A percentile compares a stretch with the other conserved stretches of the same genome.
Evolutionary conservation across 1,140 invertebrate genomes (phyloP).

Genomic region (Pollicipes pollicipes): DNA sequence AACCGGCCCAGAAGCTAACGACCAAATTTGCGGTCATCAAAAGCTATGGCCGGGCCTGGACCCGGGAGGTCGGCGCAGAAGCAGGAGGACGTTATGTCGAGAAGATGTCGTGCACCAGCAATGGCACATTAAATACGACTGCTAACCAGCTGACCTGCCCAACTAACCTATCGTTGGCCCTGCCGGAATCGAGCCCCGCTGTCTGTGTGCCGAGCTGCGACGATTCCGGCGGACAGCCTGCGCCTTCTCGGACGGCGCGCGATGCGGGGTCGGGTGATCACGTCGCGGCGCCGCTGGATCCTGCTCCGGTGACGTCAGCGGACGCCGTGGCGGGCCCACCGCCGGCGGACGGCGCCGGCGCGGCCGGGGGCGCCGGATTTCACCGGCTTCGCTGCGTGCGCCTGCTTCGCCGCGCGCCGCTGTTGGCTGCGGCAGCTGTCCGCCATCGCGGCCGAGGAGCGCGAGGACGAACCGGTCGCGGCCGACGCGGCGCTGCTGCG

Average conservation of each 20-base stretch:
- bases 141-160: too few species aligned
- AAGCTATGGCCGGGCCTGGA: not conserved
- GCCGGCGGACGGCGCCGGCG: too few species aligned
- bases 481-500: not conserved
- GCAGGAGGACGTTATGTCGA: too few species aligned
- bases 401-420: not conserved
- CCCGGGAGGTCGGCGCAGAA: not conserved
- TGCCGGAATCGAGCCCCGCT: not conserved
- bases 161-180: too few species aligned
- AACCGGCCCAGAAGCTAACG: not conserved
- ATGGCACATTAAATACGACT: too few species aligned
- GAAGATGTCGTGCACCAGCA: too few species aligned
- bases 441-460: not conserved
- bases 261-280: too few species aligned
- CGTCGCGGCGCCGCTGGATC: not conserved
- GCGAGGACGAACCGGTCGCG: not conserved
- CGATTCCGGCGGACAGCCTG: not conserved
- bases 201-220: not conserved
- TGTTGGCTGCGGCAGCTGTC: not conserved
- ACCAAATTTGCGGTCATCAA: too few species aligned
- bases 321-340: too few species aligned
- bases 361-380: not conserved
- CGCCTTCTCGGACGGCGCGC: too few species aligned
- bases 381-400: not conserved
- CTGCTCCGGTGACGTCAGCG: not conserved